Evolutionary conservation across 2,888 invertebrate genomes (phyloP).

Genomic region (Caenorhabditis sp.): DNA sequence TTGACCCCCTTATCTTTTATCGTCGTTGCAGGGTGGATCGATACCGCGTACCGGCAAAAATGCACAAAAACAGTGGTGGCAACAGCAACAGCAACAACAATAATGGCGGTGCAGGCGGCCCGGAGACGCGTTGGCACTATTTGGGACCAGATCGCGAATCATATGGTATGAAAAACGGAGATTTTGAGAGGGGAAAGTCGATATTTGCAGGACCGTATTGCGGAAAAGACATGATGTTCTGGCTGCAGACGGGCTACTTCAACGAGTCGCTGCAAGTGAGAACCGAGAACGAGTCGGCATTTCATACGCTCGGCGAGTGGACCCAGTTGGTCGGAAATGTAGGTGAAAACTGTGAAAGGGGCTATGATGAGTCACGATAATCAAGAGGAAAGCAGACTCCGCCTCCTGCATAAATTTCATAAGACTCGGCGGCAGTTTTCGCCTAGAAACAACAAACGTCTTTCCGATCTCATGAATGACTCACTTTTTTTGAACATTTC

Average conservation of each 20-base stretch:
- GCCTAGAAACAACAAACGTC: no score
- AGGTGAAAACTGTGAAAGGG: conserved; percentile 7
- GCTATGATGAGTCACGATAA: no score
- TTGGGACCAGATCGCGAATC: conserved; percentile 60
- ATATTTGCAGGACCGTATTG: conserved; percentile 85
- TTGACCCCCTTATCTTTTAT: background rate
- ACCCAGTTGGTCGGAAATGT: conserved; percentile 40
- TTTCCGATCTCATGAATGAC: no score
- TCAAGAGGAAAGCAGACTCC: no score
- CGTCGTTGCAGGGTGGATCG: conserved; percentile 4
- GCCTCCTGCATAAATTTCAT: no score
- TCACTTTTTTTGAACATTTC: no score
- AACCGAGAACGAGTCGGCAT: conserved; percentile 85
- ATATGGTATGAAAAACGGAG: conserved; percentile 34
- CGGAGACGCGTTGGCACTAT: conserved; percentile 62
- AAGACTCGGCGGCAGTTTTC: no score
- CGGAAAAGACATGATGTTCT: conserved; percentile 90
- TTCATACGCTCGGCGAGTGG: conserved; percentile 62
- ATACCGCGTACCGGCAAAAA: background rate
- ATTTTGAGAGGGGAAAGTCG: background rate
- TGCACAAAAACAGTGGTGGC: no score
- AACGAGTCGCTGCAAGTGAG: conserved; percentile 88
- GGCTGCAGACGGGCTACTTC: conserved; percentile 90
- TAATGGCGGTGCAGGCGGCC: conserved; percentile 13
- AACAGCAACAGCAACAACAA: no score